Conservation (phyloP, 1,140 invertebrate species). For the Coenobita brevimanus region DNA sequence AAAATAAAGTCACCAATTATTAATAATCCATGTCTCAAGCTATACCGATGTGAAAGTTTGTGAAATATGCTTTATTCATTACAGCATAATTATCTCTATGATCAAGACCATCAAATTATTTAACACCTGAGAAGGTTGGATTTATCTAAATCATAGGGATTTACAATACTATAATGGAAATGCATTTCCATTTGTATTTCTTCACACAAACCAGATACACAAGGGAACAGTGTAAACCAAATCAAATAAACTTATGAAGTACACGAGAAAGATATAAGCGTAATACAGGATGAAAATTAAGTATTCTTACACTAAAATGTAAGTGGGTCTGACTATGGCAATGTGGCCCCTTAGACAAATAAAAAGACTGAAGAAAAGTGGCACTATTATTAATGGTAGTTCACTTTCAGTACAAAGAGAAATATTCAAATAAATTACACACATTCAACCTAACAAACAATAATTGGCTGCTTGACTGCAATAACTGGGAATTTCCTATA, state of each 20-base stretch:
- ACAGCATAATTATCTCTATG: too few relatives aligned
- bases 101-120: slow-evolving; percentile 6
- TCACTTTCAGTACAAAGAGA: slow-evolving; percentile 51
- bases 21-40: too few relatives aligned
- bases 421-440: slow-evolving; percentile 55
- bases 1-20: neutral
- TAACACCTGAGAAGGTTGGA: slow-evolving; percentile 49
- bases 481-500: too few relatives aligned
- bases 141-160: slow-evolving; percentile 14
- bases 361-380: slow-evolving; percentile 6
- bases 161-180: neutral
- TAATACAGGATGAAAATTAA: slow-evolving; percentile 34
- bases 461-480: neutral
- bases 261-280: slow-evolving; percentile 49
- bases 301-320: slow-evolving; percentile 20
- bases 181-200: neutral
- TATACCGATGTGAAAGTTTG: too few relatives aligned
- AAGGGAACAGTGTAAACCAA: too few relatives aligned
- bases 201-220: too few relatives aligned
- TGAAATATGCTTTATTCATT: too few relatives aligned
- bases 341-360: slow-evolving; percentile 38
- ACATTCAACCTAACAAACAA: slow-evolving; percentile 49
- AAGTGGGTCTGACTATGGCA: slow-evolving; percentile 50
- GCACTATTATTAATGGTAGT: slow-evolving; percentile 30
- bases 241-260: neutral